These are phyloP conservation scores for Muntiacus reevesi DNA, from an alignment of 2,113 vertebrate genomes.

Conservation along the genomic window DNA sequence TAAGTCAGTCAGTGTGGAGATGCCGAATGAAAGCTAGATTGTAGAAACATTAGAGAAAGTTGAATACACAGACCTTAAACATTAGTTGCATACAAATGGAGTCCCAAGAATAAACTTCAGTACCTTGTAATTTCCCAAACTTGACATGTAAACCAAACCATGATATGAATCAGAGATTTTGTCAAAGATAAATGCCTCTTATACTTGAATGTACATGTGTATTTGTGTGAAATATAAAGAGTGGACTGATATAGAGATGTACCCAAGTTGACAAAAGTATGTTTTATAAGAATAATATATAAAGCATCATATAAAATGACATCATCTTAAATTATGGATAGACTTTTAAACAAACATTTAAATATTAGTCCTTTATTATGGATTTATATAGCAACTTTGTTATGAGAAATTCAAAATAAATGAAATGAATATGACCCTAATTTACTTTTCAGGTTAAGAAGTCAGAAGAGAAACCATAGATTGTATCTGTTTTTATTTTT, in stretches of 20 bases:
- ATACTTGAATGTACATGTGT: neutral
- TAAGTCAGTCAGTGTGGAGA: neutral
- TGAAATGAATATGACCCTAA: neutral
- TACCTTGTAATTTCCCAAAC: neutral
- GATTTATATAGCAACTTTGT: neutral
- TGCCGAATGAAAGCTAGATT: neutral
- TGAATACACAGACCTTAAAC: neutral
- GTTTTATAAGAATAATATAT: neutral
- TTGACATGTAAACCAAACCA: neutral
- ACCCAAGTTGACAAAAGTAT: neutral
- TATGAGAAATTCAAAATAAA: slow-evolving; percentile 7
- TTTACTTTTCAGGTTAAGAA: neutral
- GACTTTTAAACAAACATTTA: neutral
- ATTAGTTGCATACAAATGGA: neutral
- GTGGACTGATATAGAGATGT: neutral
- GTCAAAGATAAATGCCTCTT: neutral
- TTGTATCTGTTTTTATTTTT: neutral
- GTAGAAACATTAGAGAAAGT: neutral
- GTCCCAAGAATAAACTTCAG: neutral
- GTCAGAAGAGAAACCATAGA: neutral
- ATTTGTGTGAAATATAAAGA: neutral
- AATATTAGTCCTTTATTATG: neutral
- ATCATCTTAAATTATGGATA: neutral
- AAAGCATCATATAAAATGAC: neutral
- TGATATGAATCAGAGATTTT: neutral